A percentile compares a stretch with the other conserved stretches of the same genome.
These are phyloP conservation scores for Archaeoteleia sp. DNA, from an alignment of 2,888 invertebrate species.

Conservation along the genomic window DNA sequence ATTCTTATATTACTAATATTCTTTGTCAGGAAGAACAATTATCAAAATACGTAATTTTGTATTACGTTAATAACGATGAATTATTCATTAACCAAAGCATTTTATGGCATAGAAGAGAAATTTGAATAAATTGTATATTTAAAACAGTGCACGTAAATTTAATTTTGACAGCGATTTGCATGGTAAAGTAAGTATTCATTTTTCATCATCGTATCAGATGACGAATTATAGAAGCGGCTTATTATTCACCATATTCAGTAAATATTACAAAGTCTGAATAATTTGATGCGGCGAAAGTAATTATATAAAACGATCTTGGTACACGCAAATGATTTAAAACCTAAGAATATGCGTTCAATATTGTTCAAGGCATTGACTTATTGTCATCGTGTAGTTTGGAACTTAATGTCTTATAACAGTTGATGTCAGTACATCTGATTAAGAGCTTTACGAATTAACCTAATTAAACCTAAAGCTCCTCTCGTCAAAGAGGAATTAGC, in stretches of 20 bases:
- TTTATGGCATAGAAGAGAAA: too few species aligned
- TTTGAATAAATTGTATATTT: too few species aligned
- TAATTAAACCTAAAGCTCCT: slow-evolving; percentile 26
- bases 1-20: too few species aligned
- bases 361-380: neutral
- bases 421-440: slow-evolving; percentile 26
- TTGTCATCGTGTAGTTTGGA: slow-evolving; percentile 14
- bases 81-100: too few species aligned
- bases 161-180: neutral
- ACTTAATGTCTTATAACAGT: slow-evolving; percentile 29
- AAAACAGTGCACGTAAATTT: too few species aligned
- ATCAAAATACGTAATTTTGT: too few species aligned
- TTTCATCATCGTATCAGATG: neutral
- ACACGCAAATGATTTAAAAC: neutral
- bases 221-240: too few species aligned
- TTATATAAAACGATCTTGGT: neutral
- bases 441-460: slow-evolving; percentile 38
- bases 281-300: neutral
- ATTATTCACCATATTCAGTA: too few species aligned
- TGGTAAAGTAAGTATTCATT: slow-evolving; percentile 1
- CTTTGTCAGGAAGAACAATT: too few species aligned
- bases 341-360: too few species aligned
- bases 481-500: slow-evolving; percentile 38
- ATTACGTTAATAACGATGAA: too few species aligned
- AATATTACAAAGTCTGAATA: too few species aligned